Base-by-base conservation (phyloP, 1,140 invertebrate genomes). In the Drosophila pseudoobscura region DNA sequence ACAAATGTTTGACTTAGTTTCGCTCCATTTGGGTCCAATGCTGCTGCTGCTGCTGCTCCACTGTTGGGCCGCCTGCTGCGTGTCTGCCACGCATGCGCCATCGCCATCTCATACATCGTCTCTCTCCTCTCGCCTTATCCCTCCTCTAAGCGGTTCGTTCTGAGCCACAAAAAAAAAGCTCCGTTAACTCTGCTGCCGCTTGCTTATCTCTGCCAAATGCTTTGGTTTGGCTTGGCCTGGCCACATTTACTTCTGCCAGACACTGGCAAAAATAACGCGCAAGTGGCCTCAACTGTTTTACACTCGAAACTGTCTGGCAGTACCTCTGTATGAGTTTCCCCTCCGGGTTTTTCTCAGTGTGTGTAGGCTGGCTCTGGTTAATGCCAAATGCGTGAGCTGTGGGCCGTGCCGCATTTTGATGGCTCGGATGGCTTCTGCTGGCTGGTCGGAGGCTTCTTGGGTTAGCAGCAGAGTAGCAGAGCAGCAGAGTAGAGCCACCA, bases 1-100 rank as follows among this genome's bases (percentile, higher is more conserved):
- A 85, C 80, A 85, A 85, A 85, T 85, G 83, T 85, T 87, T 85
- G 78, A 85, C 80, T 85, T 85, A 87, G 82, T 85, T 85, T 87
- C 59, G 82, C 54, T 44, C 46, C 59, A 80, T 66, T 47, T 82
- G 62, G 57, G 35, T 39, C 11, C 35, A 29, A 39, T 39, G 47
- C 15, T 20, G 51, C 45, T 20, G 6, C 41, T 52, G 64, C 20
- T 39, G 31, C 29, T 39, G 31, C 29, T 35, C 11, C 35, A 39
- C 51, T 43, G 51, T 22, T 52, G 51, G 41, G 56, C 56, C 50
- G 59, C 78, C 60, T 50, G 80, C 80, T 87, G 80, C 77, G 80
- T 80, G 80, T 62, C 80, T 85, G 80, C 68, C 80, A 85, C 80
- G 80, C 80, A 85, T 85, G 80, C 80, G 80, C 64, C 55, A 59